These are phyloP conservation scores for Agonopterix subpropinquella DNA, from an alignment of 2,888 invertebrate genomes.

Conservation along the genomic window DNA sequence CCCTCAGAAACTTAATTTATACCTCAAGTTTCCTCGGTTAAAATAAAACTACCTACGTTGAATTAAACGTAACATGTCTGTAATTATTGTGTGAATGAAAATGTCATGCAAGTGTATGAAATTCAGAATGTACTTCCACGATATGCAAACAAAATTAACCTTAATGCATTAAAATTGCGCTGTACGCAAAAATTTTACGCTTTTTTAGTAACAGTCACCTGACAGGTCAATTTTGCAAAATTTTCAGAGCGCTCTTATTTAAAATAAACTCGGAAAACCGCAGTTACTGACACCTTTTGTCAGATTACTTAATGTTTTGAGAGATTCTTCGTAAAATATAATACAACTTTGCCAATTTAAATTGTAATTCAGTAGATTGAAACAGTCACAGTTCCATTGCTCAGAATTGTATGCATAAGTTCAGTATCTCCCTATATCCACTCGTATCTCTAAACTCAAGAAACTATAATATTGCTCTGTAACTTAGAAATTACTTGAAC, in stretches of 20 bases:
- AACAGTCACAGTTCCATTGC: neutral
- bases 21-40: no score
- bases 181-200: neutral
- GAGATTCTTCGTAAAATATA: conserved; percentile 15
- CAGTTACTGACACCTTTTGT: conserved; percentile 13
- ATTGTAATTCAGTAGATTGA: conserved; percentile 1
- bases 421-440: neutral
- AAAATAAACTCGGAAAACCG: neutral
- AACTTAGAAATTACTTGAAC: neutral
- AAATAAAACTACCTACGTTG: no score
- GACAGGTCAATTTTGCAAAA: no score
- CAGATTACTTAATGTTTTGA: conserved; percentile 13
- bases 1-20: no score
- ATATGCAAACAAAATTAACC: neutral
- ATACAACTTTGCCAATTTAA: conserved; percentile 6
- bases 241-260: neutral
- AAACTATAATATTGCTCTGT: neutral
- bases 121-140: neutral
- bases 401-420: neutral
- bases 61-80: neutral
- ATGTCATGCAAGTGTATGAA: no score
- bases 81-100: neutral
- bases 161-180: neutral
- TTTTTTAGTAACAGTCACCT: no score
- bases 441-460: neutral